phyloP scores from a whole-genome alignment of 2,797 vertebrate species.

The Tinamus major region DNA sequence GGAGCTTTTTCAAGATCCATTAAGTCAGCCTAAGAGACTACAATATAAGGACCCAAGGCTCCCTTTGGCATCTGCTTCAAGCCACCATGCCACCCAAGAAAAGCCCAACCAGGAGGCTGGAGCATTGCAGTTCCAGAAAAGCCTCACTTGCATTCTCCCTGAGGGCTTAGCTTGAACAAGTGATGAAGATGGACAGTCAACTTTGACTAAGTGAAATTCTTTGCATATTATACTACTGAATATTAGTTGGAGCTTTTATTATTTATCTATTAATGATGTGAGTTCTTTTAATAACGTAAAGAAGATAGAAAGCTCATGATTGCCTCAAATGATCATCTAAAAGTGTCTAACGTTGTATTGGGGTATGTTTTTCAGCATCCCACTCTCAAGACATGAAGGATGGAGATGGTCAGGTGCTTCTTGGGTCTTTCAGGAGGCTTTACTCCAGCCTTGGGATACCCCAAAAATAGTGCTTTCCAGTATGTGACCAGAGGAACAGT shows the following conservation, averaged over 20 bases:
- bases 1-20: background rate
- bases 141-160: fast-evolving
- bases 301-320: background rate
- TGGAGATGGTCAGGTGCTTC: background rate
- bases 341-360: background rate
- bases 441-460: background rate
- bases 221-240: background rate
- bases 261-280: background rate
- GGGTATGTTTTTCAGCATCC: background rate
- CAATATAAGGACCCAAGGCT: fast-evolving
- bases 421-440: background rate
- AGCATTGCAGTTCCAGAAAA: background rate
- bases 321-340: background rate
- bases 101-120: fast-evolving
- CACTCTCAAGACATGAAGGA: background rate
- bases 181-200: background rate
- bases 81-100: background rate
- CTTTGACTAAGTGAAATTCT: background rate
- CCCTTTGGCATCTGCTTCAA: background rate
- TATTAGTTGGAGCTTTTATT: background rate
- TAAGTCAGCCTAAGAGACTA: background rate
- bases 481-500: background rate
- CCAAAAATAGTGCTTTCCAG: background rate
- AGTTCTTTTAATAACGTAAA: background rate
- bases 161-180: background rate